A percentile compares a stretch with the other conserved stretches of the same genome.
Evolutionary conservation across 2,113 vertebrate genomes (phyloP).

Genomic region (Apteryx mantelli): DNA sequence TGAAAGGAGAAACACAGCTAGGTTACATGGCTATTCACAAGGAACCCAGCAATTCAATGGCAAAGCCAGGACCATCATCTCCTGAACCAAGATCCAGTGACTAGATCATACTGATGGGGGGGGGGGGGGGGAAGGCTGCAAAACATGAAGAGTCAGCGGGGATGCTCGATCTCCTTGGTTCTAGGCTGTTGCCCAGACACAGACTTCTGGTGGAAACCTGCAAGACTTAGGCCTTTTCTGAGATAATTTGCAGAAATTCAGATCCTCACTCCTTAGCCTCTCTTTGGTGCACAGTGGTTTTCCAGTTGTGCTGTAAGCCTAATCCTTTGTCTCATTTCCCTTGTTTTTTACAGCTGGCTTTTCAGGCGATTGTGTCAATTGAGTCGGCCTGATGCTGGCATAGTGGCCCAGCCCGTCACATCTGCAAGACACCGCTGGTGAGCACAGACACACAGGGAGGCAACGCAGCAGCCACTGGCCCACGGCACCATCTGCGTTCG

Average conservation of each 20-base stretch:
- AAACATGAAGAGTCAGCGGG: neutral
- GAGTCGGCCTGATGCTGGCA: neutral
- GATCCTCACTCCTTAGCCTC: neutral
- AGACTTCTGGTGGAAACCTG: neutral
- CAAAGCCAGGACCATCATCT: neutral
- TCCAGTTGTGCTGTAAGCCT: conserved; percentile 3
- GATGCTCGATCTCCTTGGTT: rapidly evolving
- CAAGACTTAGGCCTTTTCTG: neutral
- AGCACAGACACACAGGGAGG: rapidly evolving
- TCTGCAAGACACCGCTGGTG: rapidly evolving
- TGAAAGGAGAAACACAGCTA: neutral
- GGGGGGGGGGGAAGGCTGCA: neutral
- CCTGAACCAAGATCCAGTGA: neutral
- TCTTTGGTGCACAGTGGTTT: conserved; percentile 1
- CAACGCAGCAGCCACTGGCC: rapidly evolving
- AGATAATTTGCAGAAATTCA: neutral
- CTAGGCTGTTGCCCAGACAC: neutral
- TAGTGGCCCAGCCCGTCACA: neutral
- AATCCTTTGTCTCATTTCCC: neutral
- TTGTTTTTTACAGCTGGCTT: neutral
- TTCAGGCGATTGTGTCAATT: neutral
- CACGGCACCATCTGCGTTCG: neutral
- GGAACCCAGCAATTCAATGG: neutral
- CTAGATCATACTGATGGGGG: neutral
- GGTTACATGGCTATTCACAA: neutral